Conservation (phyloP, 2,888 invertebrate species). For the Caradrina kadenii region DNA sequence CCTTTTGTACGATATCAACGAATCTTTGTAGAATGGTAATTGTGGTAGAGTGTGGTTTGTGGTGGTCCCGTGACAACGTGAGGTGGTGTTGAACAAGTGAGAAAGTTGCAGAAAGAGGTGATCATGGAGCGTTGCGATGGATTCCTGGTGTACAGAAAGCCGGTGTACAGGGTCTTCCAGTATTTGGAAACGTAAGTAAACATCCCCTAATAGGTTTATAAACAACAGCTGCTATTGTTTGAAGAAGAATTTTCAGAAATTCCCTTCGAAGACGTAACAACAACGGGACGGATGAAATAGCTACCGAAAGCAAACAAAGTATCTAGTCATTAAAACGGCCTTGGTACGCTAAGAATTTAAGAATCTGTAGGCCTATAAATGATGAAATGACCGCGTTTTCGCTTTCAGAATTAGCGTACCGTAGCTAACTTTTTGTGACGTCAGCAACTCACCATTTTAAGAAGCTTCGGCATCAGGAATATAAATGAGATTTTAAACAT, state of each 20-base stretch:
- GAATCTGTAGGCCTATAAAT: conserved; percentile 6
- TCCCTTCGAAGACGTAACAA: background rate
- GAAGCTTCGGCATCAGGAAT: conserved; percentile 2
- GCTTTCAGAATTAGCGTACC: conserved; percentile 32
- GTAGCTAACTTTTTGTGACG: conserved; percentile 22
- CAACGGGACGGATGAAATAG: background rate
- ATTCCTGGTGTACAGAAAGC: conserved; percentile 94
- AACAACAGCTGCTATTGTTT: background rate
- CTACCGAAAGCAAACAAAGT: background rate
- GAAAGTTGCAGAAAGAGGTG: conserved; percentile 62
- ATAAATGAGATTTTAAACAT: conserved; percentile 8
- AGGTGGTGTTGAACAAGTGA: conserved; percentile 64
- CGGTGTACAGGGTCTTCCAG: conserved; percentile 95
- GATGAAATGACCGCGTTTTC: conserved; percentile 38
- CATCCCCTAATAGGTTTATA: background rate
- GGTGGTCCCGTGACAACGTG: conserved; percentile 70
- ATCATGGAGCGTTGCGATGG: conserved; percentile 95
- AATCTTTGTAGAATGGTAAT: conserved; percentile 58
- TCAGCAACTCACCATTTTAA: conserved; percentile 19
- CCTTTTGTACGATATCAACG: conserved; percentile 56
- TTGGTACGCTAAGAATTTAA: conserved; percentile 18
- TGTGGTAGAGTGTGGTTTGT: conserved; percentile 46
- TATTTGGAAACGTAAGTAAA: conserved; percentile 95
- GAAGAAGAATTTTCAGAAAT: background rate
- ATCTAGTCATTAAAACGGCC: background rate